Evolutionary conservation across 2,888 invertebrate genomes (phyloP).

Genomic region (Limnephilus lunatus): DNA sequence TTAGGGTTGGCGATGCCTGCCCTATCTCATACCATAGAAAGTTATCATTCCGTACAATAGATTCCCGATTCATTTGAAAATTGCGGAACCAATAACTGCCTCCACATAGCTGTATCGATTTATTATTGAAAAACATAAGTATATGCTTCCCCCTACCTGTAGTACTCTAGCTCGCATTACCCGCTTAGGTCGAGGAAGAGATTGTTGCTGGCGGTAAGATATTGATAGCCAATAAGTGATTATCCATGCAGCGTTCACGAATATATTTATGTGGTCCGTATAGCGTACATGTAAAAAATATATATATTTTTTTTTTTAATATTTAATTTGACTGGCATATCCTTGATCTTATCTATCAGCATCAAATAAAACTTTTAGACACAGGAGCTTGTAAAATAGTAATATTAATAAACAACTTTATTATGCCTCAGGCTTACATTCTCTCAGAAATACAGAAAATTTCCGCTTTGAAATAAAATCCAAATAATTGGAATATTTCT

Average conservation of each 20-base stretch:
- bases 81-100: constrained; percentile 62
- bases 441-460: too few relatives aligned
- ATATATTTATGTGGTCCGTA: neutral
- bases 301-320: neutral
- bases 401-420: neutral
- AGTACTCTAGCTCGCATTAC: neutral
- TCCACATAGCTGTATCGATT: constrained; percentile 63
- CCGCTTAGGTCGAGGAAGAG: neutral
- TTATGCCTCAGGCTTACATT: too few relatives aligned
- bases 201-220: neutral
- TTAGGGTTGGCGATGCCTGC: constrained; percentile 44
- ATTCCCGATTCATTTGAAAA: constrained; percentile 64
- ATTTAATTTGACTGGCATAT: neutral
- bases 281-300: too few relatives aligned
- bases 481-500: too few relatives aligned
- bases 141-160: neutral
- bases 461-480: too few relatives aligned
- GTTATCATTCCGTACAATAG: constrained; percentile 63
- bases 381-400: neutral
- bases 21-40: constrained; percentile 58
- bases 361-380: neutral
- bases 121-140: constrained; percentile 61
- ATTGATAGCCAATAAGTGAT: constrained; percentile 10
- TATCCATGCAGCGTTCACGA: neutral
- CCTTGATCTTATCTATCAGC: neutral